These are phyloP conservation scores for Pedionomus torquatus DNA, from an alignment of 2,113 vertebrate species.

Conservation along the genomic window DNA sequence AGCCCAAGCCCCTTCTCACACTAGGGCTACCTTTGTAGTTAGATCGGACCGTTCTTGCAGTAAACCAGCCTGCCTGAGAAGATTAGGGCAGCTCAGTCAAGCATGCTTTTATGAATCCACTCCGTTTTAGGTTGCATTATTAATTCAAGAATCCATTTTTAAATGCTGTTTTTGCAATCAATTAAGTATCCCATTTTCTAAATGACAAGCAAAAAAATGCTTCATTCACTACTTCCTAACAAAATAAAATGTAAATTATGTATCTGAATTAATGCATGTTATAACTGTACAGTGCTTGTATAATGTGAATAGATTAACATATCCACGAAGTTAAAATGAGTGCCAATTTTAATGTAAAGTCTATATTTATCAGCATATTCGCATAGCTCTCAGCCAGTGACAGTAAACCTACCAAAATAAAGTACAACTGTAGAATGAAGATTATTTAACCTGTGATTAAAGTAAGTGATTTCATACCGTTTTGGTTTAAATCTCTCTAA, in stretches of 20 bases:
- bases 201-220: not conserved
- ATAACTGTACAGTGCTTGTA: not conserved
- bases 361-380: constrained; percentile 12
- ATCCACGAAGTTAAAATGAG: not conserved
- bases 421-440: not conserved
- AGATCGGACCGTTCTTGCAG: not conserved
- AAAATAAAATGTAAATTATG: constrained; percentile 55
- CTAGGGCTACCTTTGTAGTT: not conserved
- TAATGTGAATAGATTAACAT: constrained; percentile 42
- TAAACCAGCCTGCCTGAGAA: not conserved
- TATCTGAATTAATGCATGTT: constrained; percentile 18
- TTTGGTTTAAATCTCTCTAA: not conserved
- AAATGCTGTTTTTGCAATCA: constrained; percentile 49
- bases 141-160: constrained; percentile 16
- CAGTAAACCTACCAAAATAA: not conserved
- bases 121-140: not conserved
- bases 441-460: not conserved
- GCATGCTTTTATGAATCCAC: not conserved
- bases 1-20: not conserved
- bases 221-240: constrained; percentile 45
- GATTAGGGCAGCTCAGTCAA: not conserved
- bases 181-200: constrained; percentile 29
- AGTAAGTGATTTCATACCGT: not conserved
- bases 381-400: not conserved
- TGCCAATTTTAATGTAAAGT: constrained; percentile 8